These are phyloP conservation scores for Neodiprion virginianus DNA, from an alignment of 1,140 invertebrate species.

Conservation along the genomic window DNA sequence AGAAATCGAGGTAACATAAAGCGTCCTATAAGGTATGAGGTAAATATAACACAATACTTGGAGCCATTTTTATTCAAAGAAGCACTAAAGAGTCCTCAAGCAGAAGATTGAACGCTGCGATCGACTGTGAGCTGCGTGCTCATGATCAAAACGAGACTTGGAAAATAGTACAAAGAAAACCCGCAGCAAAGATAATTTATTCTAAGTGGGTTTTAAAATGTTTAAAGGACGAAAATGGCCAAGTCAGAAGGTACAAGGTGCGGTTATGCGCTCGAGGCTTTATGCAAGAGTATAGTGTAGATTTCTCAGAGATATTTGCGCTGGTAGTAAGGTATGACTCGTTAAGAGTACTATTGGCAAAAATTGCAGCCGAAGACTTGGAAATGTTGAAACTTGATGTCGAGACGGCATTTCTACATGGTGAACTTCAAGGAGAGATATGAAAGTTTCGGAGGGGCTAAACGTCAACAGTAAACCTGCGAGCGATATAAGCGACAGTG, in stretches of 20 bases:
- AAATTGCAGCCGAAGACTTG: slow-evolving; percentile 33
- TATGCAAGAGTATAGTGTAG: slow-evolving; percentile 30
- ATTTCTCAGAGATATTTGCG: slow-evolving; percentile 34
- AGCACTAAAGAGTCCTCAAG: neutral
- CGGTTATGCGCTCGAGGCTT: slow-evolving; percentile 38
- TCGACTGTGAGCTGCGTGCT: slow-evolving; percentile 5
- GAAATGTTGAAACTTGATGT: slow-evolving; percentile 28
- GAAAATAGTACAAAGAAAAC: slow-evolving; percentile 33
- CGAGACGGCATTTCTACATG: slow-evolving; percentile 8
- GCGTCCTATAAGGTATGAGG: neutral
- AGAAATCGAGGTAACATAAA: slow-evolving; percentile 8
- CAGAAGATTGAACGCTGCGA: slow-evolving; percentile 25
- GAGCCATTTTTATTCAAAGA: neutral
- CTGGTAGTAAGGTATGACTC: slow-evolving; percentile 33
- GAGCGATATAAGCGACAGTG: slow-evolving; percentile 27
- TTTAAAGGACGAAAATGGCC: too few species aligned
- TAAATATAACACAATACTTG: neutral
- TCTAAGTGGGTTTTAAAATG: slow-evolving; percentile 42
- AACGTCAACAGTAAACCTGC: neutral
- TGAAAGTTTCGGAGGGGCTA: slow-evolving; percentile 38
- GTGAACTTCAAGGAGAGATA: slow-evolving; percentile 8
- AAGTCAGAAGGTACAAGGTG: slow-evolving; percentile 30
- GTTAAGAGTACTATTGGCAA: slow-evolving; percentile 42
- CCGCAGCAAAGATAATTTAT: slow-evolving; percentile 29
- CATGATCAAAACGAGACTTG: slow-evolving; percentile 29